These are phyloP conservation scores for Plagodis pulveraria DNA, from an alignment of 2,888 invertebrate genomes.

Conservation along the genomic window DNA sequence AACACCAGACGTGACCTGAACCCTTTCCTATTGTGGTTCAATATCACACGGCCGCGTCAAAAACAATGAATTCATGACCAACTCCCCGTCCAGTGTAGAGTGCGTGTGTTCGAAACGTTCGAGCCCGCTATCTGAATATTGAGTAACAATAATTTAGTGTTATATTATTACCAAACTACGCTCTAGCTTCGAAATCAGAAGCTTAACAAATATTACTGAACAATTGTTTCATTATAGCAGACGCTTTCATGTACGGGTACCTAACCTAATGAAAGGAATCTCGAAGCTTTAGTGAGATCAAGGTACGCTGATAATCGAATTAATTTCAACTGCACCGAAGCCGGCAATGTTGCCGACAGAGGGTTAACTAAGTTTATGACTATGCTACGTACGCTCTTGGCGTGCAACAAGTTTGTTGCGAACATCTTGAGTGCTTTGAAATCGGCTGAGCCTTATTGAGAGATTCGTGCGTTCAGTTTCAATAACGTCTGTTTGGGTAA, in stretches of 20 bases:
- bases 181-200: conserved; percentile 26
- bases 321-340: conserved; percentile 76
- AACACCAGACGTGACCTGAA: conserved; percentile 76
- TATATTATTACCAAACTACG: conserved; percentile 33
- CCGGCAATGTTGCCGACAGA: conserved; percentile 73
- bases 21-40: conserved; percentile 78
- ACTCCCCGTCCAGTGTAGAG: conserved; percentile 62
- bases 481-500: conserved; percentile 45
- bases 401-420: conserved; percentile 80
- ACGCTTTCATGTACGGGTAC: conserved; percentile 46
- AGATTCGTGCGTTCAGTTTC: conserved; percentile 33
- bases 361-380: conserved; percentile 81
- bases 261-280: conserved; percentile 72
- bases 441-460: conserved; percentile 68
- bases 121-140: conserved; percentile 63
- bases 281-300: conserved; percentile 70
- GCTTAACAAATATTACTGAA: conserved; percentile 38
- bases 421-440: conserved; percentile 79
- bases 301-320: conserved; percentile 83
- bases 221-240: conserved; percentile 55
- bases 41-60: conserved; percentile 76
- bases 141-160: conserved; percentile 58
- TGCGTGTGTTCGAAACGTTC: conserved; percentile 63
- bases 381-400: conserved; percentile 76
- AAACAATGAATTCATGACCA: conserved; percentile 82